Conservation (phyloP, 23 tunicate species). For the Ascidia mentula region DNA sequence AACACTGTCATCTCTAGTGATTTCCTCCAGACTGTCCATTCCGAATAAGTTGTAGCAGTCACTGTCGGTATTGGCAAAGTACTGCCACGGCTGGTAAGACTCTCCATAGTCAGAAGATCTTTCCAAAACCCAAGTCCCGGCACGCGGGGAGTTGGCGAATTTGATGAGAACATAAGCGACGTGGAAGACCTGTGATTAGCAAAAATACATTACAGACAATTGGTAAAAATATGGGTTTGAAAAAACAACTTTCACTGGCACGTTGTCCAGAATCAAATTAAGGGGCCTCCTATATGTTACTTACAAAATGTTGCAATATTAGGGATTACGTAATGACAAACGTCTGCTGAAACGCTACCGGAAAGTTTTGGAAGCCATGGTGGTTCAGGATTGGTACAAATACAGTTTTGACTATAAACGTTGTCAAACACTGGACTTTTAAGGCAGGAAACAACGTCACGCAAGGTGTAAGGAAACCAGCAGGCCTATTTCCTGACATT, state of each 20-base stretch:
- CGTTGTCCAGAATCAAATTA: too few species aligned
- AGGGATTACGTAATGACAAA: too few species aligned
- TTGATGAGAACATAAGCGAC: slow-evolving; percentile 94
- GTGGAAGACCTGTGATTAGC: slow-evolving; percentile 83
- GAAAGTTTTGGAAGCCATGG: too few species aligned
- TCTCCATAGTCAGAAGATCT: slow-evolving; percentile 88
- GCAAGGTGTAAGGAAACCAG: background rate
- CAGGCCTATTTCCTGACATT: background rate
- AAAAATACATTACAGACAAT: background rate
- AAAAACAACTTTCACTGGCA: too few species aligned
- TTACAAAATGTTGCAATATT: too few species aligned
- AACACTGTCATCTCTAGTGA: slow-evolving; percentile 94
- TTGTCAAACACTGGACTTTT: background rate
- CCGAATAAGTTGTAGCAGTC: slow-evolving; percentile 94
- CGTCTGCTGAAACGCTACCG: too few species aligned
- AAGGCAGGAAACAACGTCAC: background rate
- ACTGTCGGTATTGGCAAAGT: slow-evolving; percentile 94
- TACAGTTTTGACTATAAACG: too few species aligned
- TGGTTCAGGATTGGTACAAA: too few species aligned
- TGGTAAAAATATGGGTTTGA: too few species aligned
- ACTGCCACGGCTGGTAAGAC: slow-evolving; percentile 97
- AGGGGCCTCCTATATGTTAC: too few species aligned
- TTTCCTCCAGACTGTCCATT: slow-evolving; percentile 78
- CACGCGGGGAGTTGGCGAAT: slow-evolving; percentile 99
- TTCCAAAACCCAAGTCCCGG: slow-evolving; percentile 99